Conservation (phyloP, 2,888 invertebrate species). For the Zhuqinia jingwanae region DNA sequence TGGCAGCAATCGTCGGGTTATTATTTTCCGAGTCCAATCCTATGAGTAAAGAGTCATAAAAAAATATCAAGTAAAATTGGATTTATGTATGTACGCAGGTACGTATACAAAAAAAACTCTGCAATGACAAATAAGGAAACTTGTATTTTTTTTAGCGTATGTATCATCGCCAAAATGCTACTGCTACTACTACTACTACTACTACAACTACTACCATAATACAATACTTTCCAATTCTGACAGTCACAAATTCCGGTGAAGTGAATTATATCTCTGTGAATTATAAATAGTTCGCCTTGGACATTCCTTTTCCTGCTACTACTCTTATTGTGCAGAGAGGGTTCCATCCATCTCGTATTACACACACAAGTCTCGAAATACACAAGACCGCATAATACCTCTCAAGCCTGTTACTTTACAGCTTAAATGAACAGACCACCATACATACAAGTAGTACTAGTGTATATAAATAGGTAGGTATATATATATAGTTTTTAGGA, state of each 20-base stretch:
- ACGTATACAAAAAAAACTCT: too few relatives aligned
- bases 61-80: not conserved
- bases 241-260: not conserved
- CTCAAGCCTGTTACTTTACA: constrained; percentile 36
- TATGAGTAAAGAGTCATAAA: not conserved
- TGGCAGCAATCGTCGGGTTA: constrained; percentile 10
- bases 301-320: not conserved
- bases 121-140: too few relatives aligned
- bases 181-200: too few relatives aligned
- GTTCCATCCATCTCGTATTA: constrained; percentile 7
- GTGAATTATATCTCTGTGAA: constrained; percentile 18
- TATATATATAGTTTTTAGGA: not conserved
- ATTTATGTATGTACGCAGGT: not conserved
- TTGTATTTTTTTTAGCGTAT: not conserved
- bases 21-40: constrained; percentile 19
- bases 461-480: not conserved
- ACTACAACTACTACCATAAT: too few relatives aligned
- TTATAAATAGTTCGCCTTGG: constrained; percentile 27
- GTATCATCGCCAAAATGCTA: not conserved
- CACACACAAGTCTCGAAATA: constrained; percentile 15
- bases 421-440: constrained; percentile 34
- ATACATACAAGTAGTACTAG: too few relatives aligned
- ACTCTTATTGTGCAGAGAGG: not conserved
- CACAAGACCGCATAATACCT: constrained; percentile 27
- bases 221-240: too few relatives aligned